phyloP scores from a whole-genome alignment of 2,888 invertebrate genomes.

The Germaria angustata region DNA sequence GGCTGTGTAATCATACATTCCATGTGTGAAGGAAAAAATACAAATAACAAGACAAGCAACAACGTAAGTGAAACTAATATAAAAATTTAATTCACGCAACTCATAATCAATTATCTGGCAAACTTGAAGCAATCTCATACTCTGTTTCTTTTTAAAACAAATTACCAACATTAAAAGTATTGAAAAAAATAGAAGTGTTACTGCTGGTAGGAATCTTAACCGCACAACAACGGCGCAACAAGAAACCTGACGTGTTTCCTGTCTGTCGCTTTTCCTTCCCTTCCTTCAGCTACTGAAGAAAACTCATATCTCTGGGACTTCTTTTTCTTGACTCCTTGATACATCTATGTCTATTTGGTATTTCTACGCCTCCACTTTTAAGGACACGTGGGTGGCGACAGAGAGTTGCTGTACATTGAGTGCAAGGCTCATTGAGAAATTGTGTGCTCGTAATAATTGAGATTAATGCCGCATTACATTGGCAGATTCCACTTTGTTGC shows the following conservation, averaged over 20 bases:
- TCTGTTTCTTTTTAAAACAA: slow-evolving; percentile 42
- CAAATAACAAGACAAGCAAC: neutral
- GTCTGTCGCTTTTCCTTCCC: slow-evolving; percentile 46
- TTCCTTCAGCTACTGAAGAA: slow-evolving; percentile 50
- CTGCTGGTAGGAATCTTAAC: slow-evolving; percentile 42
- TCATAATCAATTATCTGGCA: slow-evolving; percentile 66
- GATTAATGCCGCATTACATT: slow-evolving; percentile 66
- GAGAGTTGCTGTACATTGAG: slow-evolving; percentile 24
- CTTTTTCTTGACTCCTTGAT: neutral
- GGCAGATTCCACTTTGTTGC: slow-evolving; percentile 36
- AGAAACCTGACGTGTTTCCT: slow-evolving; percentile 51
- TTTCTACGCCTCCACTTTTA: neutral
- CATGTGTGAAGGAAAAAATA: neutral
- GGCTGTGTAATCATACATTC: neutral
- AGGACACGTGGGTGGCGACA: neutral
- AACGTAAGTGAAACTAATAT: slow-evolving; percentile 52
- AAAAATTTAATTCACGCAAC: slow-evolving; percentile 65
- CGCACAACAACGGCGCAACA: slow-evolving; percentile 42
- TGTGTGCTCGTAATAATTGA: slow-evolving; percentile 66
- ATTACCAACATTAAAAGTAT: slow-evolving; percentile 51
- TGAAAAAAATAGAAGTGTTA: slow-evolving; percentile 20
- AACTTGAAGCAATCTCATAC: slow-evolving; percentile 61
- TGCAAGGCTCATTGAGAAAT: slow-evolving; percentile 56
- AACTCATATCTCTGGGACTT: too few species aligned
- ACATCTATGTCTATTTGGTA: neutral